Base-by-base conservation (phyloP, 2,113 vertebrate species). In the Mionectes macconnelli region DNA sequence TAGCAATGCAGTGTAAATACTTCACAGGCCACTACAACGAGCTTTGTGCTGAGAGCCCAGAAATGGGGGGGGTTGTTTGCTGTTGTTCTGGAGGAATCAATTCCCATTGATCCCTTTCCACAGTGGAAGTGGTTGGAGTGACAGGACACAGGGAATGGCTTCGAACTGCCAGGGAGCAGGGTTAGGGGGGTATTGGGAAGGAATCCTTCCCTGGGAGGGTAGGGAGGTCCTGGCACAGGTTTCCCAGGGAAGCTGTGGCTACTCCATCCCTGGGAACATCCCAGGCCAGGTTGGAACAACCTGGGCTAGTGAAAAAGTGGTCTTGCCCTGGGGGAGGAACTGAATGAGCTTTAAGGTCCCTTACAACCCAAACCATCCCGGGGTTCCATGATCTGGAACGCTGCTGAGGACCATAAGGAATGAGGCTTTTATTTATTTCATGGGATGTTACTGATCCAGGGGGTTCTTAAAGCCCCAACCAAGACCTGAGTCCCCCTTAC, bases 1-100 rank as follows among this genome's bases (percentile, higher is more conserved):
- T 78, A 60, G 81, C 16, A 77, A 89, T 53, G 82, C 27, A 28
- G 62, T 47, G 94, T 96, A 94, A 97, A 96, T 97, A 96, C 97
- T 97, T 97, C 10, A 96, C 52, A 13, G 3, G 39, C 60, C 74
- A 39, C 55, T 12, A 44, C 73, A 63, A 86, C 9, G 9, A 72
- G 93, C 84, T 70, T 45, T 76, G 78, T 64, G 66, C 75, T 45
- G 69, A 62, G 64, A 70, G 84, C 57, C 49, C 12, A 17, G 27
- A 76, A 56, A 50, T 50, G 23, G 47, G 7, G 40, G 2, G 12
- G 57, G 56, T 25, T 81, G 18, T 87, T 82, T 67, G 81, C 77
- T 79, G 23, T 78, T 10, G 0, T 52, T 83, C 27, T 40, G 78
- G 49, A 79, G 79, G 73, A 74, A 93, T 88, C 83, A 52, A 66